These are phyloP conservation scores for Dolichopus griseipennis DNA, from an alignment of 2,888 invertebrate species.

Conservation along the genomic window DNA sequence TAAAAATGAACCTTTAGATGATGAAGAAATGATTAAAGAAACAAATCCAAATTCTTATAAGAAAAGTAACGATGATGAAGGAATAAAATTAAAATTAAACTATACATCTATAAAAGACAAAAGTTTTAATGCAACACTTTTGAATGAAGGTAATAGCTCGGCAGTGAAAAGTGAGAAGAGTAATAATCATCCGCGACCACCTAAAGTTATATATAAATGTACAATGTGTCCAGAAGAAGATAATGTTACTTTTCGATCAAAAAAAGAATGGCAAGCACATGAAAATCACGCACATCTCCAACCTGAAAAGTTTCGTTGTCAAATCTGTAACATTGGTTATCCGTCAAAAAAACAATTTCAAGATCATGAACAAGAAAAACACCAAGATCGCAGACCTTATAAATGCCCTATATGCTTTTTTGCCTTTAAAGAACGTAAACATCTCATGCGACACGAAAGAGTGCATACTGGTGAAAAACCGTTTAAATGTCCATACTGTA, in stretches of 20 bases:
- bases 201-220: slow-evolving; percentile 7
- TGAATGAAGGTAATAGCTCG: background rate
- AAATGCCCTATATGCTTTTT: slow-evolving; percentile 7
- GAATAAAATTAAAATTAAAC: background rate
- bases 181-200: background rate
- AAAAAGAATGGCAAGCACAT: slow-evolving; percentile 1
- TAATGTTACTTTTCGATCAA: background rate
- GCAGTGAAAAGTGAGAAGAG: background rate
- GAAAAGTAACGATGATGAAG: background rate
- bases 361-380: slow-evolving; percentile 9
- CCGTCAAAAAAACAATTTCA: slow-evolving; percentile 1
- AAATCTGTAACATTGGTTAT: background rate
- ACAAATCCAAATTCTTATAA: background rate
- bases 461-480: slow-evolving; percentile 5
- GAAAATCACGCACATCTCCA: background rate
- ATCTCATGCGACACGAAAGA: slow-evolving; percentile 7
- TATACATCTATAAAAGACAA: background rate
- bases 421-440: slow-evolving; percentile 9
- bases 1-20: background rate
- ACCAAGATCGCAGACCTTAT: slow-evolving; percentile 6
- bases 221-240: background rate
- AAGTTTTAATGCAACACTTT: background rate
- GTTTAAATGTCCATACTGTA: background rate
- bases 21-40: background rate
- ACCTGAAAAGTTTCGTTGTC: slow-evolving; percentile 5